Base-by-base conservation (phyloP, 2,113 vertebrate species). In the Amazona vittata region DNA sequence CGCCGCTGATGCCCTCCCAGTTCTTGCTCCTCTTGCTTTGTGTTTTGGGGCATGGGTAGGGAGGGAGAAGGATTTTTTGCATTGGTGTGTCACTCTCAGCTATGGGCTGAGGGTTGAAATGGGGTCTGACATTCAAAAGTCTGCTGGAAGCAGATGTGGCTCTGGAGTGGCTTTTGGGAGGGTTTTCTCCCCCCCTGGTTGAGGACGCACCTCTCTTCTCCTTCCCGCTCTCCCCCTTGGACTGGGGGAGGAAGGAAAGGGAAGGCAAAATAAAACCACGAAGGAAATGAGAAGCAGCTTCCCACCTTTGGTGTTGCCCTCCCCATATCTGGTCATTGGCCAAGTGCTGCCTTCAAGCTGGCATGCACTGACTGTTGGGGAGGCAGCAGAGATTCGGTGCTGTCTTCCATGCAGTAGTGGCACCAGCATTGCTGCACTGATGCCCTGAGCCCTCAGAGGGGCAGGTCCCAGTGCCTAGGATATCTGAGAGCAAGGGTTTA, bases 381-480 rank as follows among this genome's bases (percentile, higher is more conserved):
- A 64, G 55, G 18, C 7, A 33, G 49, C 1, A 10, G 43, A 33
- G 67, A 24, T 68, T n/a, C 1, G 2, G 93, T 1, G 1, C 44
- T 0, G 8, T 21, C n/a, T 35, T 59, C 28, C n/a, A 0, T 2
- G 7, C 1, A 0, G 24, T 17, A 19, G 64, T 0, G 3, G 20
- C 39, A 43, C 29, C 1, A 5, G 14, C 0, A 1, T 31, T 0
- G 2, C 70, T 3, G 4, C 19, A 2, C 41, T 2, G 2, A 25
- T 7, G n/a, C 52, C n/a, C 41, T 5, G 47, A 79, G 52, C 47
- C 52, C 11, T 73, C 1, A 7, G 28, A 44, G 28, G 33, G 33
- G 33, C 67, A 21, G 15, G 52, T 84, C 80, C 33, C 29, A 15
- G 50, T 41, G 9, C 39, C 68, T 1, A 8, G 33, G 35, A 16